phyloP scores from a whole-genome alignment of 2,888 invertebrate species.

The Brenthis hecate region DNA sequence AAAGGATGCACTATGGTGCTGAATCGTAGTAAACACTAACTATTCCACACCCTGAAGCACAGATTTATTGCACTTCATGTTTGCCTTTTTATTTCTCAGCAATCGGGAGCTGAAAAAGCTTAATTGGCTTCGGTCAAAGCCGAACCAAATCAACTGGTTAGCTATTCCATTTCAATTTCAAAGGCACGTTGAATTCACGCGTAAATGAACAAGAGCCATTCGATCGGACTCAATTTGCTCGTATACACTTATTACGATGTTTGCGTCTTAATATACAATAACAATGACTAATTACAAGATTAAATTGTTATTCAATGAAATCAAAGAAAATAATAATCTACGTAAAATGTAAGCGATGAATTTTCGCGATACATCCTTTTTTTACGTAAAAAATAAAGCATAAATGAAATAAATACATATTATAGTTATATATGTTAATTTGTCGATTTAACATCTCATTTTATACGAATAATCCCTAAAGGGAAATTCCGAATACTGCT shows the following conservation, averaged over 20 bases:
- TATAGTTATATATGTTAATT: not conserved
- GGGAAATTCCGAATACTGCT: conserved; percentile 53
- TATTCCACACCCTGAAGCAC: not conserved
- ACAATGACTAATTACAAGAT: not conserved
- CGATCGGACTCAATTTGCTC: conserved; percentile 10
- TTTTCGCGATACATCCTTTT: too few relatives aligned
- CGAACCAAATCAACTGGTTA: conserved; percentile 11
- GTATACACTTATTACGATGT: conserved; percentile 1
- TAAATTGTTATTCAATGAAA: not conserved
- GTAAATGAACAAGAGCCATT: conserved; percentile 7
- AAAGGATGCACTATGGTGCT: too few relatives aligned
- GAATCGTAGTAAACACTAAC: not conserved
- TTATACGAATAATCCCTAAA: conserved; percentile 6
- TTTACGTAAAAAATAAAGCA: too few relatives aligned
- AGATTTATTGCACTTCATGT: conserved; percentile 4
- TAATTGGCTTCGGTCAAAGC: conserved; percentile 17
- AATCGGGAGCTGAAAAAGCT: conserved; percentile 9
- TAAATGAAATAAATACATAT: not conserved
- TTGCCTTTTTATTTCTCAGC: conserved; percentile 9
- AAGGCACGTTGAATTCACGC: conserved; percentile 16
- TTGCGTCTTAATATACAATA: not conserved
- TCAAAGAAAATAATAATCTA: not conserved
- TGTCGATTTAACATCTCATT: conserved; percentile 1
- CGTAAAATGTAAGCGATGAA: not conserved
- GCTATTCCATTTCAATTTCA: conserved; percentile 11